Evolutionary conservation across 2,888 invertebrate species (phyloP), one percentile per base, ranked within the genome.

Genomic region (Pachycephus smyrnensis): DNA sequence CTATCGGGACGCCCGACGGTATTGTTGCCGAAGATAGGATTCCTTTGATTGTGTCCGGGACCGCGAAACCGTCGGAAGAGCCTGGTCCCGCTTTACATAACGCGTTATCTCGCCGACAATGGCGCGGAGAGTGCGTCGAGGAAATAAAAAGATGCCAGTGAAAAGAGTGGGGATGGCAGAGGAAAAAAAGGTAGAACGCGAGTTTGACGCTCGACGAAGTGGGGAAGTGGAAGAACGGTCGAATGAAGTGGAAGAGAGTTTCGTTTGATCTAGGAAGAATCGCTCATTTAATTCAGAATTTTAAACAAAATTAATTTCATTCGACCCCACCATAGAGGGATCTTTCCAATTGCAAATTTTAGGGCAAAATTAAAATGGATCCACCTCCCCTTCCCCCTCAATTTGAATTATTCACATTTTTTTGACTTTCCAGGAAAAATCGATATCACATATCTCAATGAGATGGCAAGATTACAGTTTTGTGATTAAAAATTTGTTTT

Each of bases 11-110:
- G 82, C 82, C 80, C 75, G 37, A 37, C 37, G 84, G 84, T 85
- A 88, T 88, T 88, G 87, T 88, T 83, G 86, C 80, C 84, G 81
- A 87, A 88, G 87, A 88, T 86, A 87, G 86, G 86, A 87, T 89
- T 87, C 85, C 86, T 87, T 87, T 86, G 87, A 88, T 87, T 89
- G 88, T 85, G 82, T 82, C 79, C 69, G 68, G 76, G 69, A 32
- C 35, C 68, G 73, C 32, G 36, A 37, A 33, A 73, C 15, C 73
- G 33, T n/a, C 33, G 73, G 35, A 33, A 15, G 33, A 73, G 73
- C 4, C 15, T 12, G 32, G 73, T 40, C 78, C 79, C 82, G 83
- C 86, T 87, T 87, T 88, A 84, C 87, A 86, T 86, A 88, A 84
- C 86, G 86, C 85, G 84, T 86, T 88, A 86, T 88, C 82, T 83